phyloP scores from a whole-genome alignment of 2,888 invertebrate genomes.

The Julus scandinavius region DNA sequence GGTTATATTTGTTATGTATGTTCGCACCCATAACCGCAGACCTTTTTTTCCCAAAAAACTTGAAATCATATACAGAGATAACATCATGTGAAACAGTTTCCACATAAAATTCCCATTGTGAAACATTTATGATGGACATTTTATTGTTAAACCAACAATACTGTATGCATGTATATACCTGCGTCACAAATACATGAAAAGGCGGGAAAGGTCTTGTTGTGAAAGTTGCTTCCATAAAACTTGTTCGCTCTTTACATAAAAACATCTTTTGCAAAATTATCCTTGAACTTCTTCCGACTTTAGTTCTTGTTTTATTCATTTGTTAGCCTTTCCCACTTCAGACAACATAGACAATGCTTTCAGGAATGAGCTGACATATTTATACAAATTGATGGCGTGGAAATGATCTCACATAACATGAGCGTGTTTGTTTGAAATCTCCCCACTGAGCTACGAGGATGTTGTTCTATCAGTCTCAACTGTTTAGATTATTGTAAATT shows the following conservation, averaged over 20 bases:
- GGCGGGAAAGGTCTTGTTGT: too few relatives aligned
- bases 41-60: too few relatives aligned
- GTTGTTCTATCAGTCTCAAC: not conserved
- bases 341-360: conserved; percentile 20
- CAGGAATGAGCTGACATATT: conserved; percentile 9
- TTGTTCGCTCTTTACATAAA: not conserved
- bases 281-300: not conserved
- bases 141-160: too few relatives aligned
- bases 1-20: too few relatives aligned
- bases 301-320: not conserved
- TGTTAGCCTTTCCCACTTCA: not conserved
- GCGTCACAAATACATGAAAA: too few relatives aligned
- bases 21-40: too few relatives aligned
- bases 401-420: not conserved
- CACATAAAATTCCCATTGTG: too few relatives aligned
- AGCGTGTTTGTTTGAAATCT: not conserved
- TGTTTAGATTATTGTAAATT: not conserved
- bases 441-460: not conserved
- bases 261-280: not conserved
- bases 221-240: too few relatives aligned
- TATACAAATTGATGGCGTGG: not conserved
- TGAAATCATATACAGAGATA: too few relatives aligned
- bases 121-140: too few relatives aligned
- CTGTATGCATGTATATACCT: too few relatives aligned
- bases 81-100: too few relatives aligned